Evolutionary conservation across 2,113 vertebrate genomes (phyloP).

Genomic region (Pygathrix nemaeus): DNA sequence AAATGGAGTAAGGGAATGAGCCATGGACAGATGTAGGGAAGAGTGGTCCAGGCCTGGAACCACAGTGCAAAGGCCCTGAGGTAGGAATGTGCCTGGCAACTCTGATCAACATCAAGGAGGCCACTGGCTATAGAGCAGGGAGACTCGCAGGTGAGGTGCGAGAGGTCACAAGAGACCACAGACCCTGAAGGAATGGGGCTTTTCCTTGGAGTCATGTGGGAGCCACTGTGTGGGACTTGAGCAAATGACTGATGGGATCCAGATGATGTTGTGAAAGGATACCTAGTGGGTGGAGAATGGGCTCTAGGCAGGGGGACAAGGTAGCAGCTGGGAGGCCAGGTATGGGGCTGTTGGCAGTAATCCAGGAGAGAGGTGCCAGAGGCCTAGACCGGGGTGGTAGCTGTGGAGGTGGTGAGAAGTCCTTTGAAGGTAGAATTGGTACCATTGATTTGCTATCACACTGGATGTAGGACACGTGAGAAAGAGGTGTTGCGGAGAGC

Average conservation of each 20-base stretch:
- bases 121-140: rapidly evolving
- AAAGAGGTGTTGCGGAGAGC: rapidly evolving
- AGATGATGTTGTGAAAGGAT: background rate
- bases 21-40: background rate
- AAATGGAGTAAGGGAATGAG: background rate
- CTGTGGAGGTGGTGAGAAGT: rapidly evolving
- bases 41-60: background rate
- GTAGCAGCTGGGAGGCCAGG: background rate
- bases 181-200: background rate
- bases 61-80: background rate
- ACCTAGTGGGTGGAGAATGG: background rate
- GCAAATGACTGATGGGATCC: background rate
- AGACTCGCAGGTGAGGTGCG: rapidly evolving
- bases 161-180: rapidly evolving
- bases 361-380: background rate
- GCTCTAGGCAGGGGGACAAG: background rate
- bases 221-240: rapidly evolving
- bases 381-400: background rate
- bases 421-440: background rate
- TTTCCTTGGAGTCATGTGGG: background rate
- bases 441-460: rapidly evolving
- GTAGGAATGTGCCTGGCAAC: background rate
- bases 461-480: rapidly evolving
- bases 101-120: background rate
- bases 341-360: background rate